Evolutionary conservation across 2,888 invertebrate genomes (phyloP), one percentile per base, ranked within the genome.

Genomic region (Polymixis lichenea): DNA sequence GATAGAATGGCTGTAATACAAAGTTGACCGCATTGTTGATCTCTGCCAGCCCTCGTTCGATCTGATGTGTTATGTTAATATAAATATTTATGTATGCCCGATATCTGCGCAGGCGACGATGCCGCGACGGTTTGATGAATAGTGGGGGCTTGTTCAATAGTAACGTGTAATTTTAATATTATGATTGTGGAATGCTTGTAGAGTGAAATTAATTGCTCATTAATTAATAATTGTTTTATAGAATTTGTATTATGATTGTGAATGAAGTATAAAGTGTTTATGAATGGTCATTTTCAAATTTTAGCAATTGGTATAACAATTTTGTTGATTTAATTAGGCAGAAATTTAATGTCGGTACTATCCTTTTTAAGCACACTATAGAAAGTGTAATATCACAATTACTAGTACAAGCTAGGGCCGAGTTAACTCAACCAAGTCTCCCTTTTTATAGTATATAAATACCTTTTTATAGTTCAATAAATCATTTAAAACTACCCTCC

Each of bases 61-160:
- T 90, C 91, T 90, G 91, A 91, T 89, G 87, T 89, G 87, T 89
- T 89, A 85, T 86, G 84, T 85, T 85, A 88, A 87, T 82, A 79
- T 86, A 80, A 78, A 77, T 84, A 75, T 84, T 72, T 81, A 85
- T 89, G 79, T 79, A 82, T 79, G 78, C 61, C 81, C 75, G 73
- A 74, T 78, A 82, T 72, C 83, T 86, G 89, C 89, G 89, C 86
- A 86, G 82, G 88, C 58, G 86, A 60, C 51, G 51, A 46, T 13
- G 43, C 43, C 43, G 43, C 43, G 17, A 77, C 71, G 68, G 55
- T 38, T 73, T 61, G 32, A 15, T 58, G 17, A 72, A 84, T 78
- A 55, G 61, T 43, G 15, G 25, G 32, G 28, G n/a, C 6, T 56
- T n/a, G 56, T 15, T n/a, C 32, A 28, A 15, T 71, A 64, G 32